phyloP scores from a whole-genome alignment of 2,888 invertebrate species.

The Drosophila suboccidentalis region DNA sequence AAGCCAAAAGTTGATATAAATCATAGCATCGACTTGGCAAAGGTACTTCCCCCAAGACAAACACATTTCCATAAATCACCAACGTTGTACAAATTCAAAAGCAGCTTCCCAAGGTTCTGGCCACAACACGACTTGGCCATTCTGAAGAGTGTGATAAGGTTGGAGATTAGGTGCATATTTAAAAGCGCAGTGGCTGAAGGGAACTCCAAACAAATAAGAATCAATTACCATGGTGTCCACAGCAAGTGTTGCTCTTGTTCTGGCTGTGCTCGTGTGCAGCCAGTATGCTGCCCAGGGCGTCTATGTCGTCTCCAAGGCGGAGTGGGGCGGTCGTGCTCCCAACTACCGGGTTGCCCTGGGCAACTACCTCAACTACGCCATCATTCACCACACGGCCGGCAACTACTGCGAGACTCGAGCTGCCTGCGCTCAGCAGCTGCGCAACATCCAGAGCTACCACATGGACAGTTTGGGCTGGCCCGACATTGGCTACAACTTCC shows the following conservation, averaged over 20 bases:
- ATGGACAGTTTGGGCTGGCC: conserved; percentile 71
- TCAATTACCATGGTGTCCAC: conserved; percentile 20
- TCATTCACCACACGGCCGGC: conserved; percentile 73
- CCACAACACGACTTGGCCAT: conserved; percentile 1
- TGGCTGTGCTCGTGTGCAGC: conserved; percentile 4
- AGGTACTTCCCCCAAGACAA: conserved; percentile 17
- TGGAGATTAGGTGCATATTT: neutral
- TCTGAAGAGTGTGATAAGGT: conserved; percentile 30
- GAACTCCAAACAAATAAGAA: neutral
- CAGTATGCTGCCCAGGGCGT: conserved; percentile 17
- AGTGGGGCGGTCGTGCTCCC: conserved; percentile 76
- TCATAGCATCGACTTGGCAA: conserved; percentile 1
- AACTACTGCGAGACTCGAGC: conserved; percentile 62
- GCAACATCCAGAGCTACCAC: conserved; percentile 75
- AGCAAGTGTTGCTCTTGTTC: conserved; percentile 17
- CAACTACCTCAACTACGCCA: conserved; percentile 55
- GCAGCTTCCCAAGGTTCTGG: neutral
- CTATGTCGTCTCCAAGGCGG: conserved; percentile 55
- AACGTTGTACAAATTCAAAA: conserved; percentile 15
- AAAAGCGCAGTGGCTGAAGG: neutral
- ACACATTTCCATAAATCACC: conserved; percentile 42
- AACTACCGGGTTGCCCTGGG: conserved; percentile 42
- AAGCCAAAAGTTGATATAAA: conserved; percentile 22
- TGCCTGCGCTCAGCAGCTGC: conserved; percentile 68
- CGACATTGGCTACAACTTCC: conserved; percentile 80